phyloP scores from a whole-genome alignment of 2,888 invertebrate species.

The Agrenia bidenticulata region DNA sequence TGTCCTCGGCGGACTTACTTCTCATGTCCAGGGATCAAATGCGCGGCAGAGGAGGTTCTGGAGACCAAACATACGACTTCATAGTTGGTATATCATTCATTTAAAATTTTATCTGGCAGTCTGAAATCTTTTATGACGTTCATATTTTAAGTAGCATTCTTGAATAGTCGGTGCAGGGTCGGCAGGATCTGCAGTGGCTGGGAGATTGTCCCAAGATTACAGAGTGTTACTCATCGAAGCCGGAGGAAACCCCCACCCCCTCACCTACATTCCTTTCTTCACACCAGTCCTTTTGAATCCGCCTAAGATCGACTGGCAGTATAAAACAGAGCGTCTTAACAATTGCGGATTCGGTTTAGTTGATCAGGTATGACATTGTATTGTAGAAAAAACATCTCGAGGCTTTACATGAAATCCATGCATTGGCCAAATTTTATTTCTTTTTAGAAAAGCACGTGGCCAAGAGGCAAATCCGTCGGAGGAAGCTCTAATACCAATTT shows the following conservation, averaged over 20 bases:
- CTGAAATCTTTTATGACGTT: background rate
- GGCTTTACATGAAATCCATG: too few relatives aligned
- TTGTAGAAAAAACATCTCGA: too few relatives aligned
- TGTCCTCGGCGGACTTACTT: too few relatives aligned
- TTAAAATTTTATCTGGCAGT: background rate
- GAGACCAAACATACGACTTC: conserved; percentile 6
- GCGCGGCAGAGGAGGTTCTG: too few relatives aligned
- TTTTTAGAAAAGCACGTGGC: conserved; percentile 27
- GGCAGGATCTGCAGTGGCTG: conserved; percentile 3
- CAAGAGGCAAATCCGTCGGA: conserved; percentile 24
- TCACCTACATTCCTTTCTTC: conserved; percentile 23
- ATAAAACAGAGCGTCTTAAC: conserved; percentile 30
- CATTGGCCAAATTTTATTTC: too few relatives aligned
- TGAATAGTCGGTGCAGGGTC: conserved; percentile 8
- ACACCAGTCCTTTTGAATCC: conserved; percentile 17
- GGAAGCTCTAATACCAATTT: conserved; percentile 37
- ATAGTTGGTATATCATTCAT: conserved; percentile 3
- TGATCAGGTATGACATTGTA: conserved; percentile 30
- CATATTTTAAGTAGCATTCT: background rate
- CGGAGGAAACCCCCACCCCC: conserved; percentile 37
- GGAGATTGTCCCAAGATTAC: conserved; percentile 2
- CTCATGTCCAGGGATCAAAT: too few relatives aligned
- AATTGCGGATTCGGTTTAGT: conserved; percentile 27
- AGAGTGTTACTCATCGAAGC: conserved; percentile 32
- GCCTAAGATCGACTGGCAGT: conserved; percentile 36